Percentiles rank a stretch among this genome's conserved stretches.
These are phyloP conservation scores for Aspidoscelis tigris DNA, from an alignment of 2,113 vertebrate genomes.

Conservation along the genomic window DNA sequence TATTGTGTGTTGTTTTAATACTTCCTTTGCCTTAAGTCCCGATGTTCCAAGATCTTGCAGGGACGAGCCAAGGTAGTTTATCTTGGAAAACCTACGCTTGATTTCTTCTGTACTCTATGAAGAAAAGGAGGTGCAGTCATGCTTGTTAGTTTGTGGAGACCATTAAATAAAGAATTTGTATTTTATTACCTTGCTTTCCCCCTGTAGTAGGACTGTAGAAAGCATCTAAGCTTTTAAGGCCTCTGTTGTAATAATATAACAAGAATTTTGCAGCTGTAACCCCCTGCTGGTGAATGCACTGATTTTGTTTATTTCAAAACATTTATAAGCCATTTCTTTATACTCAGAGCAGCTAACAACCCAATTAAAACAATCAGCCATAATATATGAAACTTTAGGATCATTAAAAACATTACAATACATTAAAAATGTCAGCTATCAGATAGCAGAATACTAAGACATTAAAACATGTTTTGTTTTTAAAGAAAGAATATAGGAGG, in stretches of 20 bases:
- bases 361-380: slow-evolving; percentile 17
- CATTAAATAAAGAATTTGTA: background rate
- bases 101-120: background rate
- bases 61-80: too few species aligned
- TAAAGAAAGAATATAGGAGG: background rate
- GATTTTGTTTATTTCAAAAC: background rate
- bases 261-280: background rate
- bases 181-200: background rate
- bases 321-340: background rate
- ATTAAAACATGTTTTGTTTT: background rate
- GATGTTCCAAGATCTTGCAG: too few species aligned
- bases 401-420: background rate
- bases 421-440: background rate
- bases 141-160: background rate
- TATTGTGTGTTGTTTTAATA: too few species aligned
- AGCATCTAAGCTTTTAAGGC: background rate
- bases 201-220: background rate
- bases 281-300: background rate
- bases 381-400: background rate
- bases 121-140: too few species aligned
- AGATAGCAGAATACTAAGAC: background rate
- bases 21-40: too few species aligned
- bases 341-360: background rate
- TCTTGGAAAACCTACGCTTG: background rate
- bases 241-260: background rate